Evolutionary conservation across 2,888 invertebrate genomes (phyloP), one percentile per base, ranked within the genome.

Genomic region (Odontomyia ornata): DNA sequence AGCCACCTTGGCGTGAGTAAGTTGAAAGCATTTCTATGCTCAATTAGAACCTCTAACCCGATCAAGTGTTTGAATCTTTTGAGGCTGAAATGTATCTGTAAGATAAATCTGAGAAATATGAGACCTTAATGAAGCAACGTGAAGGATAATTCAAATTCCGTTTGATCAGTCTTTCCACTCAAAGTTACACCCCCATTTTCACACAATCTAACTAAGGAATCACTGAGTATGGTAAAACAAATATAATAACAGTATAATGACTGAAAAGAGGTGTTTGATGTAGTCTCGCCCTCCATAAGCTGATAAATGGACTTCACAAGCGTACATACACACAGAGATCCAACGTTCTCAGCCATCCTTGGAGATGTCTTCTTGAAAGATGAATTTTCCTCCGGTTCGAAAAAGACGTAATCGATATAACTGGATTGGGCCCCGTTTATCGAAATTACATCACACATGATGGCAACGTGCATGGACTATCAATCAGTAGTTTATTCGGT

Each of bases 361-460:
- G 3, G 36, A 9, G 36, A 36, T 36, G 36, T 36, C 36, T 36
- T 36, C 36, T 9, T 5, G 67, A 13, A 57, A 73, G 73, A 73
- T 60, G 73, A 60, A 73, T 73, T 73, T 43, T 73, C 27, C 72
- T 73, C 60, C 60, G 36, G 60, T 73, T 73, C 23, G 57, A 57
- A 73, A 57, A 60, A 60, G 57, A 73, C 73, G 57, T 73, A 73
- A 73, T 73, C 73, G 73, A 73, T 73, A 57, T 60, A 73, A 73
- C 73, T 60, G 73, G 73, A 73, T 73, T 73, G 73, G 73, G 69
- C 25, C 43, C 67, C 78, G 76, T 76, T 78, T 78, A 78, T 78
- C 78, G 78, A 78, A 78, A 78, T 78, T 78, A 78, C 78, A 78
- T 78, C 78, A 78, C 73, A 73, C 76, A 57, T 78, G 78, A 71